Conservation (phyloP, 2,888 invertebrate species). For the Aphodius granarius region DNA sequence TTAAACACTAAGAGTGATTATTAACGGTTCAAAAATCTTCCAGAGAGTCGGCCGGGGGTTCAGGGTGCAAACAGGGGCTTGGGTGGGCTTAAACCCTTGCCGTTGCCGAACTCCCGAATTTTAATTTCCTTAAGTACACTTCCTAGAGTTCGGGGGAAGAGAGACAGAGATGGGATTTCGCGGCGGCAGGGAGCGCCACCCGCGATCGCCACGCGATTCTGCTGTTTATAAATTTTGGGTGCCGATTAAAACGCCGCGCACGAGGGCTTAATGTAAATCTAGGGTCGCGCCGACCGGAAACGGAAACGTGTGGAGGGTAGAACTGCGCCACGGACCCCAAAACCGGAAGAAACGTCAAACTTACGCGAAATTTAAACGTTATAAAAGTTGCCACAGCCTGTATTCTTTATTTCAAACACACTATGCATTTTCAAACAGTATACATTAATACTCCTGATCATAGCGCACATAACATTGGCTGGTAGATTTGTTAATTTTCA, state of each 20-base stretch:
- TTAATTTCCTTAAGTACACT: slow-evolving; percentile 30
- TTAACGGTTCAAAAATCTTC: slow-evolving; percentile 24
- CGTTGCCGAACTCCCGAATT: slow-evolving; percentile 13
- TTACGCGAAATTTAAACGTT: neutral
- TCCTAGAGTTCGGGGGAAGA: neutral
- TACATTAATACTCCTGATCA: too few species aligned
- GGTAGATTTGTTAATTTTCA: too few species aligned
- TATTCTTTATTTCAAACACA: neutral
- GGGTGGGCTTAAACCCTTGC: neutral
- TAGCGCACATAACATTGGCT: too few species aligned
- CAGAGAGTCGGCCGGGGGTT: neutral
- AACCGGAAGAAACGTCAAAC: neutral
- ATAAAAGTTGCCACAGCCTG: neutral
- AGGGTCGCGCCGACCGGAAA: neutral
- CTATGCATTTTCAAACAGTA: neutral
- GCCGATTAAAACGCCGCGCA: slow-evolving; percentile 6
- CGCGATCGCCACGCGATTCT: neutral
- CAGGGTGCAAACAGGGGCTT: neutral
- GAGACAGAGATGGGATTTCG: neutral
- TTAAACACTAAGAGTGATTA: slow-evolving; percentile 20
- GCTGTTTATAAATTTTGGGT: slow-evolving; percentile 11
- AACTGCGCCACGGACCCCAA: neutral
- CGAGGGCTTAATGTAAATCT: slow-evolving; percentile 11
- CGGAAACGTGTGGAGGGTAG: neutral
- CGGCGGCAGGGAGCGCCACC: neutral